A percentile compares a stretch with the other conserved stretches of the same genome.
phyloP scores from a whole-genome alignment of 2,113 vertebrate genomes.

The Cephalophus harveyi region DNA sequence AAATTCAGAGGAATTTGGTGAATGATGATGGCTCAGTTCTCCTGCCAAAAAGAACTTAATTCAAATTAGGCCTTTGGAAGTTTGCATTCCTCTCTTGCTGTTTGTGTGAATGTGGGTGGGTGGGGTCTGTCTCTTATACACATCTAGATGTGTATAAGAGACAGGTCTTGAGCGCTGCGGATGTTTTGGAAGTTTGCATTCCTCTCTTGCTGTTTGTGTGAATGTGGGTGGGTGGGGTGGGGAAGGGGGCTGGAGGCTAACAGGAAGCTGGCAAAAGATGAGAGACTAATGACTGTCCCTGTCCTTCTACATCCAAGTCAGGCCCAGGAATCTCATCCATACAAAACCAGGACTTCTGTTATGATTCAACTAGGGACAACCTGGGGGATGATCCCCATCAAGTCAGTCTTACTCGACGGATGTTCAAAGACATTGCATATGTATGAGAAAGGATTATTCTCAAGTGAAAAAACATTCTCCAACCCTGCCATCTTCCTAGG shows the following conservation, averaged over 20 bases:
- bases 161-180: no score
- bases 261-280: background rate
- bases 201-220: background rate
- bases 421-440: background rate
- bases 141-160: no score
- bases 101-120: background rate
- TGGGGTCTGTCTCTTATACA: no score
- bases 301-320: background rate
- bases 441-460: background rate
- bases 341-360: background rate
- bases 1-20: background rate
- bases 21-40: background rate
- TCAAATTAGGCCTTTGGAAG: background rate
- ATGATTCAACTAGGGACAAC: background rate
- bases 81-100: background rate
- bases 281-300: background rate
- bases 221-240: background rate
- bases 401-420: background rate
- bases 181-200: background rate
- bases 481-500: background rate
- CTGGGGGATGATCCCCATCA: background rate
- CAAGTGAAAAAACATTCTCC: conserved; percentile 7
- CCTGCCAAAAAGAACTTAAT: background rate
- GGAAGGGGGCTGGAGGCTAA: background rate
- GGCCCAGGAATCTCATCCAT: background rate